These are phyloP conservation scores for Cremastobaeus sp. DNA, from an alignment of 2,888 invertebrate species.

Conservation along the genomic window DNA sequence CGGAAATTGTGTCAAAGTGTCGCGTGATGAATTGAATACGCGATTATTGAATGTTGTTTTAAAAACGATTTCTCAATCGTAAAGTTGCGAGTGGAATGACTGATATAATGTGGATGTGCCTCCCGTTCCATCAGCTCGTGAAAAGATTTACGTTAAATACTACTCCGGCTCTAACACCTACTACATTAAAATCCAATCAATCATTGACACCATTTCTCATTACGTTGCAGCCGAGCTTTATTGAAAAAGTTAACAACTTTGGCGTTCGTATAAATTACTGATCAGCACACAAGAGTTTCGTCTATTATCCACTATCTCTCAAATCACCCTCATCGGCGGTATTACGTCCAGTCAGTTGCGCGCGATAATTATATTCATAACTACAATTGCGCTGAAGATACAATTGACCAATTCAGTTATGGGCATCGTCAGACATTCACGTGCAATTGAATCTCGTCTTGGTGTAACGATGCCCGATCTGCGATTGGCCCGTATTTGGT, in stretches of 20 bases:
- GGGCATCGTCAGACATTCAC: conserved; percentile 29
- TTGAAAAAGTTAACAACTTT: conserved; percentile 1
- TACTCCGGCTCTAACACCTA: too few species aligned
- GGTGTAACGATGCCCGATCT: conserved; percentile 12
- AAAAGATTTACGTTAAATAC: too few species aligned
- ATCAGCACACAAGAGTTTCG: conserved; percentile 5
- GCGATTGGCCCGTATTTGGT: conserved; percentile 52
- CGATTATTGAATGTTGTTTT: too few species aligned
- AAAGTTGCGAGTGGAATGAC: too few species aligned
- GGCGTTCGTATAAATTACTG: background rate
- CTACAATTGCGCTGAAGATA: conserved; percentile 5
- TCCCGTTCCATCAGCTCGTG: too few species aligned
- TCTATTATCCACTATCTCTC: conserved; percentile 1
- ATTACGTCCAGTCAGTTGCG: conserved; percentile 5
- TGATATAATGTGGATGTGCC: too few species aligned
- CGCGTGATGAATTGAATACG: too few species aligned
- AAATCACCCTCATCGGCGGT: conserved; percentile 16
- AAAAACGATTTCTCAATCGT: too few species aligned
- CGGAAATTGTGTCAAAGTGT: too few species aligned
- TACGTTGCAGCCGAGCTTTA: background rate
- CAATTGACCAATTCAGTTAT: conserved; percentile 15
- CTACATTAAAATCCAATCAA: background rate
- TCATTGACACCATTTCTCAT: too few species aligned
- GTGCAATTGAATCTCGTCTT: conserved; percentile 34
- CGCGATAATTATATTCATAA: conserved; percentile 29